A percentile compares a stretch with the other conserved stretches of the same genome.
These are phyloP conservation scores for Drepanosiphum platanoidis DNA, from an alignment of 2,888 invertebrate species.

Conservation along the genomic window DNA sequence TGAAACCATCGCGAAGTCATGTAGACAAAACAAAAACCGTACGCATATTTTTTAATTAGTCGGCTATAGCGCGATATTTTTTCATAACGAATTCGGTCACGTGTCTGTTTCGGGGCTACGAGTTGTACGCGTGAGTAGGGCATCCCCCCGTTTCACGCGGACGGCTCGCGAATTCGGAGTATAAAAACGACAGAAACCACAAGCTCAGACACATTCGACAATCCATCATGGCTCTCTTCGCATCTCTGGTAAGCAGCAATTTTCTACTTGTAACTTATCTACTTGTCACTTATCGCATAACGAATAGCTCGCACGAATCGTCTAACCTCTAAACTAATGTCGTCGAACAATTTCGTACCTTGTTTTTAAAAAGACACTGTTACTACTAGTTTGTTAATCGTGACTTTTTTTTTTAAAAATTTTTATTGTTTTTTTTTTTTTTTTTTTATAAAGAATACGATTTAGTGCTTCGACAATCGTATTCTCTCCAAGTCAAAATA, in stretches of 20 bases:
- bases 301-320: not conserved
- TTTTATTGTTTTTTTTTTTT: no score
- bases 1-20: not conserved
- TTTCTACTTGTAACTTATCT: no score
- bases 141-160: slow-evolving; percentile 19
- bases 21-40: not conserved
- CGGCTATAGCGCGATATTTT: not conserved
- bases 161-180: not conserved
- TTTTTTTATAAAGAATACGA: no score
- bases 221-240: slow-evolving; percentile 42
- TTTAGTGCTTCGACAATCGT: no score
- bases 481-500: not conserved
- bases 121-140: slow-evolving; percentile 33
- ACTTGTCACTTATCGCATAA: not conserved
- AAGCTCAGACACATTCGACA: slow-evolving; percentile 22
- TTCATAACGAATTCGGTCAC: slow-evolving; percentile 9
- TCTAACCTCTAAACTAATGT: not conserved
- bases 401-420: no score
- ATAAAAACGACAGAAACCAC: slow-evolving; percentile 25
- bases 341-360: not conserved
- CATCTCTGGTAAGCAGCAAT: slow-evolving; percentile 51
- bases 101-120: slow-evolving; percentile 32
- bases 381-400: no score
- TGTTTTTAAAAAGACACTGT: no score
- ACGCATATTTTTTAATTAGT: slow-evolving; percentile 27